A percentile compares a stretch with the other conserved stretches of the same genome.
Conservation (phyloP, 2,113 vertebrate species). For the Melanocharis versteri region DNA sequence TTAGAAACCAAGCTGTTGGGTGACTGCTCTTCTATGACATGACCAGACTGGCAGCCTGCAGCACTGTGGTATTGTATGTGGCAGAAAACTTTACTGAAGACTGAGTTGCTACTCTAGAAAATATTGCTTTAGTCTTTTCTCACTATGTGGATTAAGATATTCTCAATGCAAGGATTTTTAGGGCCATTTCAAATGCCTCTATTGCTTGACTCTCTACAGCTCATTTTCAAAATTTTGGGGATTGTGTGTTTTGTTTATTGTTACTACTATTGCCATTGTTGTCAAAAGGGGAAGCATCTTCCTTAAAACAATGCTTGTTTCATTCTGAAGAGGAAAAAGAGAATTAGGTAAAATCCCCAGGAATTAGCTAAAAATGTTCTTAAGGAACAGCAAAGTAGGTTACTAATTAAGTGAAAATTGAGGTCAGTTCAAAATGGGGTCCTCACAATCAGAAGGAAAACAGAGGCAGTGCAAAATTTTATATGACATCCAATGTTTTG, state of each 20-base stretch:
- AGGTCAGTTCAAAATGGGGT: conserved; percentile 1
- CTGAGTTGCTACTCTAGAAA: background rate
- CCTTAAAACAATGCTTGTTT: background rate
- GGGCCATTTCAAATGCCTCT: background rate
- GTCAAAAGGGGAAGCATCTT: background rate
- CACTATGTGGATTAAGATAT: background rate
- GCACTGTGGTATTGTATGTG: background rate
- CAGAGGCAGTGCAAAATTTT: background rate
- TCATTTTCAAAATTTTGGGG: background rate
- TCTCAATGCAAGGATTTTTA: background rate
- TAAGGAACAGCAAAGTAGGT: conserved; percentile 23
- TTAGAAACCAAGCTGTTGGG: background rate
- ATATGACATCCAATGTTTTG: background rate
- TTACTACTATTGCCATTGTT: background rate
- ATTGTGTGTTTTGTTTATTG: background rate
- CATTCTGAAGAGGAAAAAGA: background rate
- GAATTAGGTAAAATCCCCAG: conserved; percentile 43
- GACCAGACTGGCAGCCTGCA: background rate
- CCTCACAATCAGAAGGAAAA: background rate
- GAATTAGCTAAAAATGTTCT: conserved; percentile 45
- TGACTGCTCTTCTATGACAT: background rate
- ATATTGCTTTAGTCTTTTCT: background rate
- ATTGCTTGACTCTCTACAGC: background rate
- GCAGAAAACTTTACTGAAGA: background rate
- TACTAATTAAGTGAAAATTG: conserved; percentile 49